phyloP scores from a whole-genome alignment of 2,888 invertebrate genomes.

The Torymus auratus region DNA sequence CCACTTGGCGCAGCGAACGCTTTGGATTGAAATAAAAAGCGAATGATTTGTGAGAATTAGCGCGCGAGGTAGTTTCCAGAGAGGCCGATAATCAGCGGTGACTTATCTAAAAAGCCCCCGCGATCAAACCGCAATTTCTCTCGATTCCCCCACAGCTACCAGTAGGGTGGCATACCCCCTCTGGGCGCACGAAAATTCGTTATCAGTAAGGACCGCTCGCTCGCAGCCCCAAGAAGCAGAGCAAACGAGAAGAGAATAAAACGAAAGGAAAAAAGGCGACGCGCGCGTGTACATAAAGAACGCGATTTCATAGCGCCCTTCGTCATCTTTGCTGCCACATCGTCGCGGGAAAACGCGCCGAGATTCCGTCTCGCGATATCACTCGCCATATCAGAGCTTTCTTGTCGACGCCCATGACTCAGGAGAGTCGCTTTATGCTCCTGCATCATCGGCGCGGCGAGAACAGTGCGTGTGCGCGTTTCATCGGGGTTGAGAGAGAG shows the following conservation, averaged over 20 bases:
- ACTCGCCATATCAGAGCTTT: constrained; percentile 28
- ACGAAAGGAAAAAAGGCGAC: background rate
- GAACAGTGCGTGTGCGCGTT: background rate
- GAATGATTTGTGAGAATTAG: constrained; percentile 12
- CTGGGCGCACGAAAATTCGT: constrained; percentile 37
- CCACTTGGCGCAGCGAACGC: too few species aligned
- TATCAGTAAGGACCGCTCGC: constrained; percentile 51
- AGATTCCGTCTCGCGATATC: constrained; percentile 46
- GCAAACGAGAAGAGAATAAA: background rate
- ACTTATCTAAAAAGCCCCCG: constrained; percentile 40
- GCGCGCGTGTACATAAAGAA: constrained; percentile 26
- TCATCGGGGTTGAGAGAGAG: background rate
- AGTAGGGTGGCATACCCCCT: background rate
- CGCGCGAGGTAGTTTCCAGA: constrained; percentile 10
- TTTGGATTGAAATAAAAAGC: too few species aligned
- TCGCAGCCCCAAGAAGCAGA: background rate
- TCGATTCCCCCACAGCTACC: background rate
- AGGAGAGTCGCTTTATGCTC: constrained; percentile 17
- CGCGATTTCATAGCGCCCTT: constrained; percentile 47
- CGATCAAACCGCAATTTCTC: constrained; percentile 43
- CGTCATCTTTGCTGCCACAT: constrained; percentile 34
- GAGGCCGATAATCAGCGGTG: constrained; percentile 18
- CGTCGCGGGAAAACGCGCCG: constrained; percentile 30
- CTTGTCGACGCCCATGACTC: constrained; percentile 54
- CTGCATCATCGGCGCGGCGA: constrained; percentile 36